Base-by-base conservation (phyloP, 2,797 vertebrate species). In the Amazona ochrocephala region DNA sequence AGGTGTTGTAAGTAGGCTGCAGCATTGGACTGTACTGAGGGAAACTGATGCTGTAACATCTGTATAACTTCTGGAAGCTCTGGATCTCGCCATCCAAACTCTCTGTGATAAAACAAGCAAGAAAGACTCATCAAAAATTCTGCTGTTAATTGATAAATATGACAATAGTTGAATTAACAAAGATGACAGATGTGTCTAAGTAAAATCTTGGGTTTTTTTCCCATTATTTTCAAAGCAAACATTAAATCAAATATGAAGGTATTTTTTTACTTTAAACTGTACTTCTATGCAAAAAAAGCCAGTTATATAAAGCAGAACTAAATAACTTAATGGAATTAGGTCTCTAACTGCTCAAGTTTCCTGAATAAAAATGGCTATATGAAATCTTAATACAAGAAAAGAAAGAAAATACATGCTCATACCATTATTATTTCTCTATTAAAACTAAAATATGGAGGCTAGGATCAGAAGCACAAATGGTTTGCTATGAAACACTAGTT, bases 11-110 rank as follows among this genome's bases (percentile, higher is more conserved):
- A 98, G 93, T 99, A 99, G 82, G 99, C 99, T 34, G 99, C 99
- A 60, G 99, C 99, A 21, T 99, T 99, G 24, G 99, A 99, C 96
- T 99, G 99, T 91, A 99, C 99, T 1, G 99, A 99, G n/a, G 99
- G 99, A 94, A 99, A 99, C 34, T 99, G 99, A 96, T 99, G 99
- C 83, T 99, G 99, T 90, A 99, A 97, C 99, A 99, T 99, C 98
- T 99, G 99, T 97, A 99, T 99, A 95, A 99, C 99, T 97, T 99
- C 99, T 51, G 99, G 99, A 96, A 99, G 98, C 96, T 99, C 99
- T 1, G 99, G 99, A 98, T 99, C 99, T 98, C 99, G 98, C 99
- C 99, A 99, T 93, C 99, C 99, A 88, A 99, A 99, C 97, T 99
- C 99, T 98, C 99, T 99, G 97, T 76, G 95, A 0, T 9, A 68